These are phyloP conservation scores for Crambe crambe DNA, from an alignment of 37 sponge, comb jelly and placozoan genomes.

Conservation along the genomic window DNA sequence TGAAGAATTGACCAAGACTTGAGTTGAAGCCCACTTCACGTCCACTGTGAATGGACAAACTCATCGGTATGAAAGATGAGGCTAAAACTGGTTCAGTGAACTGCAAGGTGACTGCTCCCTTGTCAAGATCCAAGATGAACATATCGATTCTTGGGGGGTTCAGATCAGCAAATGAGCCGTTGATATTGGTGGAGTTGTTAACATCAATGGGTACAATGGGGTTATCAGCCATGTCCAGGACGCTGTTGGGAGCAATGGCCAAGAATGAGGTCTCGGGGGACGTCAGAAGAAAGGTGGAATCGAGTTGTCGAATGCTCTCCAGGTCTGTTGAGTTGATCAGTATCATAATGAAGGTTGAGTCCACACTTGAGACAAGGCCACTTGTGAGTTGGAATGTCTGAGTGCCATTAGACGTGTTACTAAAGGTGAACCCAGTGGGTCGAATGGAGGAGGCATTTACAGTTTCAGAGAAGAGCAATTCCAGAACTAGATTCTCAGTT, in stretches of 20 bases:
- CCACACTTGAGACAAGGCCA: conserved; percentile 54
- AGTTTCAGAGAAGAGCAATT: conserved; percentile 89
- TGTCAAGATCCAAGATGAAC: conserved; percentile 63
- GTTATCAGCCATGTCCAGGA: conserved; percentile 72
- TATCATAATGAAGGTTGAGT: conserved; percentile 71
- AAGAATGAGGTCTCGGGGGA: conserved; percentile 62
- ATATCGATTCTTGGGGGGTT: conserved; percentile 63
- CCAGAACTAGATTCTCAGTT: conserved; percentile 51
- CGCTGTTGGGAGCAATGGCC: conserved; percentile 25
- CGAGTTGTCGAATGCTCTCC: conserved; percentile 64
- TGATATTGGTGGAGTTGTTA: conserved; percentile 35
- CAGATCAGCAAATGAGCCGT: conserved; percentile 70
- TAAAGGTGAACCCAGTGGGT: conserved; percentile 65
- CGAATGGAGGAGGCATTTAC: conserved; percentile 75
- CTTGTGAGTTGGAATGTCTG: conserved; percentile 63
- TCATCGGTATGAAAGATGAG: conserved; percentile 29
- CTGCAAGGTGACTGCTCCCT: conserved; percentile 42
- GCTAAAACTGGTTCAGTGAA: conserved; percentile 75
- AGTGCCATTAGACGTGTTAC: conserved; percentile 31
- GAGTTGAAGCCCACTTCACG: conserved; percentile 17
- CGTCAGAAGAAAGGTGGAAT: conserved; percentile 62
- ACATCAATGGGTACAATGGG: conserved; percentile 34
- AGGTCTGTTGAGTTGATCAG: conserved; percentile 54
- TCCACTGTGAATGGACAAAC: conserved; percentile 63
- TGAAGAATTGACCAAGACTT: conserved; percentile 50